Base-by-base conservation (phyloP, 2,888 invertebrate species). In the Drosophila nr. medialis region DNA sequence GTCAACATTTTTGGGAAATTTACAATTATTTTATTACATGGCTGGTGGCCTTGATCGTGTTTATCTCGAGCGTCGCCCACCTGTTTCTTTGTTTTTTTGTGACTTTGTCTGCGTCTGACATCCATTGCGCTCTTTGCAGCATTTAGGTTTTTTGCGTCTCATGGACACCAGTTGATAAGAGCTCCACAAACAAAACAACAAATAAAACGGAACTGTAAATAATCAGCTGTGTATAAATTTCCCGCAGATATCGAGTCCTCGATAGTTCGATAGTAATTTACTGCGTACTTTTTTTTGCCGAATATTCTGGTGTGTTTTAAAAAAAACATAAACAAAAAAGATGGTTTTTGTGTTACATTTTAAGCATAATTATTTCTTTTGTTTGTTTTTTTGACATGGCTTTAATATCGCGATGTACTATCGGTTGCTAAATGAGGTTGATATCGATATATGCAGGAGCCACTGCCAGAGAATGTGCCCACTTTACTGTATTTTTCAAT, bases 151-250 rank as follows among this genome's bases (percentile, higher is more conserved):
- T 24, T 11, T 15, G n/a, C 13, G 24, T 21, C 6, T 24, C 42
- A 30, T 66, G 7, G 1, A 13, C 11, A 29, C 11, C 24, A 6
- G 6, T 66, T 66, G 42, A 24, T 18, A 11, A 15, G 11, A 15
- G 10, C 7, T 21, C 27, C 29, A 38, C 13, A n/a, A 30, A 13
- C 11, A 36, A 15, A 24, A 11, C 7, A 1, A 27, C 15, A 4
- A 6, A 36, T 21, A 18, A 42, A 13, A 34, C 18, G 13, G 13
- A 24, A 27, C 15, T 21, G 30, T 4, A n/a, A 8, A 21, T 3
- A 24, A 36, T 21, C 66, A 66, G 66, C 66, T 66, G 66, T 18
- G 45, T 24, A 4, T 13, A 2, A n/a, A 0, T 24, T 29, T 21
- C 3, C 0, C 18, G 3, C 4, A 18, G 13, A 30, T 30, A 66